Evolutionary conservation across 2,888 invertebrate genomes (phyloP), one percentile per base, ranked within the genome.

Genomic region (Rhingia campestris): DNA sequence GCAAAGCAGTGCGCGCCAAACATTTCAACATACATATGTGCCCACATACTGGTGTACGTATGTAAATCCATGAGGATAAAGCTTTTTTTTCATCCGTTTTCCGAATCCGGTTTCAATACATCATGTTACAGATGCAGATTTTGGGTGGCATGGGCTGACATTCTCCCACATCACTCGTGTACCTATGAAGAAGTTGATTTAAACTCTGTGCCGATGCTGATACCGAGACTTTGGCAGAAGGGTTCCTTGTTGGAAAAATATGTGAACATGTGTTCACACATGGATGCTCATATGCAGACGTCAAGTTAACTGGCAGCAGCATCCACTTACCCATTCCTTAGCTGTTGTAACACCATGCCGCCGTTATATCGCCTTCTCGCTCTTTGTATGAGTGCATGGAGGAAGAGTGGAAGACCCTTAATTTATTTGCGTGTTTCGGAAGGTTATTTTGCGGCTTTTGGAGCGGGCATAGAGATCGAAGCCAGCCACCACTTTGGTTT

Each of bases 1-100:
- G 88, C 86, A 87, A 87, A 87, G 80, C 86, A 87, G 75, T 79
- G 81, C 75, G 72, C 69, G 72, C 51, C 69, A 61, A 86, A 82
- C 12, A 12, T 30, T 14, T 6, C 58, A 49, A 81, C 49, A 47
- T 43, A 22, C 54, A 32, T 33, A 14, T 45, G 6, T 43, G 53
- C 22, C 47, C 14, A 47, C 9, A 14, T 30, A 22, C 30, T 22
- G 22, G 22, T 22, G 22, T 22, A 2, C 22, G 22, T 22, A 22
- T 22, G 22, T 22, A 22, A 22, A 22, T 22, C 22, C 10, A 49
- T 30, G 9, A 10, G 49, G 69, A 86, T 85, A 79, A 75, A 81
- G 86, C 75, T 67, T 79, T 81, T 85, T 77, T 73, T 67, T 58
- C 41, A 49, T 59, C 59, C 74, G 56, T 51, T 53, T 79, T 61